A percentile compares a stretch with the other conserved stretches of the same genome.
phyloP scores from a whole-genome alignment of 64 coral and sea anemone species.

The Montipora cactus region DNA sequence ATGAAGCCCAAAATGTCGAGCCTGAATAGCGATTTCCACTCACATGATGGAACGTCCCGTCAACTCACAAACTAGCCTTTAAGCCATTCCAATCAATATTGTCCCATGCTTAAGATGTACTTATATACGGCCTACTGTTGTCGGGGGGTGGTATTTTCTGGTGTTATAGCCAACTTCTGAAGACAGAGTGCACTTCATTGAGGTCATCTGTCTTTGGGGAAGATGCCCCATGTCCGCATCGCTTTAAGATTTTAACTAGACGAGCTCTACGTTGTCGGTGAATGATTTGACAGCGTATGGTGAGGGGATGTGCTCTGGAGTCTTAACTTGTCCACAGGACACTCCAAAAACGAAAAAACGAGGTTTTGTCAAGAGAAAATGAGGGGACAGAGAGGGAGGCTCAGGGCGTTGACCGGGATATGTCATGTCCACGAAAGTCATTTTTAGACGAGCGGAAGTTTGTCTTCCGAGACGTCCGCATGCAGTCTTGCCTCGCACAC shows the following conservation, averaged over 20 bases:
- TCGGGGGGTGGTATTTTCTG: constrained; percentile 16
- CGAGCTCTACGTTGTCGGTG: background rate
- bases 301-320: no score
- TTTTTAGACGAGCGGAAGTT: no score
- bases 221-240: constrained; percentile 33
- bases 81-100: background rate
- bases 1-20: constrained; percentile 44
- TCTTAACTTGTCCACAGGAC: no score
- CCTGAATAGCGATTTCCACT: constrained; percentile 37
- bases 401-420: no score
- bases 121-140: background rate
- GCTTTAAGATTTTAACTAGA: constrained; percentile 6
- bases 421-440: no score
- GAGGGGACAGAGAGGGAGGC: no score
- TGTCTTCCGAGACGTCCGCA: no score
- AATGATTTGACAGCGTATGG: no score
- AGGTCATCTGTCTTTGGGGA: constrained; percentile 38
- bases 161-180: constrained; percentile 7
- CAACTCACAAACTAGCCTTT: constrained; percentile 20
- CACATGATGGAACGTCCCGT: constrained; percentile 27
- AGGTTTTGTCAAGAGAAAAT: no score
- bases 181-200: constrained; percentile 30
- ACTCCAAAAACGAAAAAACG: no score
- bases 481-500: no score
- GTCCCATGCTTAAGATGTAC: constrained; percentile 27